Evolutionary conservation across 2,113 vertebrate species (phyloP).

Genomic region (Poicephalus meyeri): DNA sequence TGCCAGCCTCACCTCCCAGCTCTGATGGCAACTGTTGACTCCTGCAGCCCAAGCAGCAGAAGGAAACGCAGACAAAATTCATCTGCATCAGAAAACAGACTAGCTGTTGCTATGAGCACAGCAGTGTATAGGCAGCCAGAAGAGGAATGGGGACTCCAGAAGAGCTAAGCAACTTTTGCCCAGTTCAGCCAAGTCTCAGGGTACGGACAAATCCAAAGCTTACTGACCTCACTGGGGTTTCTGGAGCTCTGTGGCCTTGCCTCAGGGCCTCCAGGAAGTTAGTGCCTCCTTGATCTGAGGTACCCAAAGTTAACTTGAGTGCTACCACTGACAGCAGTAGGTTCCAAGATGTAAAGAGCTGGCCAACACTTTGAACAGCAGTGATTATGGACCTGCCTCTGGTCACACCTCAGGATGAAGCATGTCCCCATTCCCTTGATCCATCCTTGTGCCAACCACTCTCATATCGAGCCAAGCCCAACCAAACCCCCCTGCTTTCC

Average conservation of each 20-base stretch:
- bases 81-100: background rate
- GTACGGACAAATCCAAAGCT: background rate
- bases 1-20: background rate
- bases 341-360: background rate
- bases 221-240: background rate
- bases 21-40: background rate
- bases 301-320: background rate
- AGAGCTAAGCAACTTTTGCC: background rate
- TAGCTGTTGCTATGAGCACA: background rate
- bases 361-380: background rate
- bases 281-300: background rate
- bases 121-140: background rate
- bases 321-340: background rate
- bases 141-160: background rate
- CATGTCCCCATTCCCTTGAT: accelerated
- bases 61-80: background rate
- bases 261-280: background rate
- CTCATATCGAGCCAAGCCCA: background rate
- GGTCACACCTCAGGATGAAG: background rate
- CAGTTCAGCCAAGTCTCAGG: background rate
- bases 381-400: background rate
- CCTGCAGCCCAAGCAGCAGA: background rate
- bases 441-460: background rate
- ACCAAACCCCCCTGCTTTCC: background rate
- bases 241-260: background rate